Percentiles rank a stretch among this genome's conserved stretches.
Conservation (phyloP, 2,888 invertebrate genomes). For the Desoria tigrina region DNA sequence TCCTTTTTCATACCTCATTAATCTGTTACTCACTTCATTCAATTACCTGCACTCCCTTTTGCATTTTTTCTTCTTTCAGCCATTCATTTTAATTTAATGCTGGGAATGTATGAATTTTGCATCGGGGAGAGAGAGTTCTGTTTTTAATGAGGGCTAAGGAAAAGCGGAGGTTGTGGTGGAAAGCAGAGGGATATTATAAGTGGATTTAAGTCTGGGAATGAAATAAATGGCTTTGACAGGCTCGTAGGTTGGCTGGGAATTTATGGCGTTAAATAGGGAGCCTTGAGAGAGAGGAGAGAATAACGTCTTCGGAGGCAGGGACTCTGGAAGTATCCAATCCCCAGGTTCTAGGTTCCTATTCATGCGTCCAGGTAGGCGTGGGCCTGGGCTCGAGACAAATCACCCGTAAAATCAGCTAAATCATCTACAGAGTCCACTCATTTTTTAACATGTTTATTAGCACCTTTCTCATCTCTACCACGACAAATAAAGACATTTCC, state of each 20-base stretch:
- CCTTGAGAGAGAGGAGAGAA: no score
- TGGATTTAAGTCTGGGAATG: no score
- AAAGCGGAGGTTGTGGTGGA: no score
- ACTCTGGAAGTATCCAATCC: conserved; percentile 4
- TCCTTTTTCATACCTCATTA: conserved; percentile 18
- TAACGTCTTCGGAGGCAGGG: conserved; percentile 30
- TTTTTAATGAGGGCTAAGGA: no score
- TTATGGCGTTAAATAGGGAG: conserved; percentile 1
- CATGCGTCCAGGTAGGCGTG: conserved; percentile 41
- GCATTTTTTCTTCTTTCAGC: no score
- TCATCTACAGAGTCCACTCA: conserved; percentile 47
- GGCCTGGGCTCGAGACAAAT: conserved; percentile 49
- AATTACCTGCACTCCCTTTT: conserved; percentile 4
- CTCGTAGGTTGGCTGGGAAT: no score
- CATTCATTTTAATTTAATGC: no score
- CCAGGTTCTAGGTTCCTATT: neutral
- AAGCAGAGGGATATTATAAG: no score
- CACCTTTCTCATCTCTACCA: conserved; percentile 43
- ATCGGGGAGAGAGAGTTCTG: no score
- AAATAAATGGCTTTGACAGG: no score
- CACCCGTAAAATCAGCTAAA: conserved; percentile 52
- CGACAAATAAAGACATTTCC: neutral
- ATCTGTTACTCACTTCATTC: conserved; percentile 13
- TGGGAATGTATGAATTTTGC: no score
- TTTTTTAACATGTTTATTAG: conserved; percentile 54